Percentiles rank a stretch among this genome's conserved stretches.
These are phyloP conservation scores for Subacronicta megacephala DNA, from an alignment of 2,888 invertebrate species.

Conservation along the genomic window DNA sequence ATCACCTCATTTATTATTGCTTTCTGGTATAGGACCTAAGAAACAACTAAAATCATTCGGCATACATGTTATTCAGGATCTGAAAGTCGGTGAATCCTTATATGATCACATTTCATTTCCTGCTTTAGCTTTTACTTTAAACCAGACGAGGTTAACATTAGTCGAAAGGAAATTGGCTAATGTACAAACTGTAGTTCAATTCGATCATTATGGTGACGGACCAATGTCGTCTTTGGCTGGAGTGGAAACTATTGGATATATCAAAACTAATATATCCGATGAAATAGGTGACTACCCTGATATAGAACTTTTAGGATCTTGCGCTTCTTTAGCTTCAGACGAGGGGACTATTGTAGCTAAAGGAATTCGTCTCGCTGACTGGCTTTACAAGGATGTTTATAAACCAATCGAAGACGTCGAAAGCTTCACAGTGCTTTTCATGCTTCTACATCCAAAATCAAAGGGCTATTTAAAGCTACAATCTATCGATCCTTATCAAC, in stretches of 20 bases:
- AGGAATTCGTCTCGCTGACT: slow-evolving; percentile 77
- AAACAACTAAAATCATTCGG: slow-evolving; percentile 88
- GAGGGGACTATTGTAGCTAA: slow-evolving; percentile 82
- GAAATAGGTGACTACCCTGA: slow-evolving; percentile 90
- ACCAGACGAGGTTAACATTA: slow-evolving; percentile 77
- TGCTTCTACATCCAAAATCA: slow-evolving; percentile 91
- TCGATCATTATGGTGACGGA: slow-evolving; percentile 82
- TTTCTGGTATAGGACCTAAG: slow-evolving; percentile 91
- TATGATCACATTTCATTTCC: slow-evolving; percentile 92
- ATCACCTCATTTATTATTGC: slow-evolving; percentile 93
- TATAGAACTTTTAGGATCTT: slow-evolving; percentile 90
- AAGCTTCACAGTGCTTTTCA: slow-evolving; percentile 86
- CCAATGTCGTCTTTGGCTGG: slow-evolving; percentile 88
- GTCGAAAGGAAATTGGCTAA: slow-evolving; percentile 70
- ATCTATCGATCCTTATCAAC: slow-evolving; percentile 90
- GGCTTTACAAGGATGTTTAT: slow-evolving; percentile 80
- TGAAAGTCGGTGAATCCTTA: slow-evolving; percentile 91
- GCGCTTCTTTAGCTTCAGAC: slow-evolving; percentile 89
- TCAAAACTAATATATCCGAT: slow-evolving; percentile 89
- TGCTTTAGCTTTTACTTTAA: slow-evolving; percentile 87
- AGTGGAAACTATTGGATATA: slow-evolving; percentile 89
- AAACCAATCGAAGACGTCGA: slow-evolving; percentile 80
- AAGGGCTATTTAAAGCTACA: slow-evolving; percentile 91
- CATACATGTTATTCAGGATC: slow-evolving; percentile 90
- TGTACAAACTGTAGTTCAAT: slow-evolving; percentile 73